Evolutionary conservation across 2,113 vertebrate genomes (phyloP).

Genomic region (Tichodroma muraria): DNA sequence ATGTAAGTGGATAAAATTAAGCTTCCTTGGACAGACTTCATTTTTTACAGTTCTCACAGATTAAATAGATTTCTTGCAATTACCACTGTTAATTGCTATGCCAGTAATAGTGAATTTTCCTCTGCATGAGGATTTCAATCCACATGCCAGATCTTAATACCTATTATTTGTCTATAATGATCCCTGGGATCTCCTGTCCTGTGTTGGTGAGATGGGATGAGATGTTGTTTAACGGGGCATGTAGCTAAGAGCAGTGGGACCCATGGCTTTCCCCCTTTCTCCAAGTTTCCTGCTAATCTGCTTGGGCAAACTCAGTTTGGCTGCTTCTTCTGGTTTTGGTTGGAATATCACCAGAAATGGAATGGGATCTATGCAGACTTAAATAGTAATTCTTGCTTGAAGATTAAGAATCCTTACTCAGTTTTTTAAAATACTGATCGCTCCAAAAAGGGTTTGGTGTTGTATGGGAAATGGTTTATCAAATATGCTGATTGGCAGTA

Average conservation of each 20-base stretch:
- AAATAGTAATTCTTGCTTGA: background rate
- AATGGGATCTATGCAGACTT: background rate
- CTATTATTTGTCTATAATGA: fast-evolving
- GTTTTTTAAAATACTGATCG: background rate
- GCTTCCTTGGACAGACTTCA: background rate
- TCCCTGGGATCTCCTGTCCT: background rate
- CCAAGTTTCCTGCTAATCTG: background rate
- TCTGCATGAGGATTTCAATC: background rate
- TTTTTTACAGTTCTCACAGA: background rate
- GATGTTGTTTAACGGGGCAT: background rate
- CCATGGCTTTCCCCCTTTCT: background rate
- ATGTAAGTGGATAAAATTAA: background rate
- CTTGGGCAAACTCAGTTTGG: background rate
- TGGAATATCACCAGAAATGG: background rate
- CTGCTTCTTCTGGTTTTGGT: background rate
- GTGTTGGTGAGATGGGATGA: background rate
- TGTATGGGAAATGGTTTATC: background rate
- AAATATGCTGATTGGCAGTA: background rate
- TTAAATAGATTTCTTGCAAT: background rate
- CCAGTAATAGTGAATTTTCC: background rate
- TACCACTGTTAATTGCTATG: background rate
- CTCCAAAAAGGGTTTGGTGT: background rate
- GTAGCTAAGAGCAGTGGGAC: background rate
- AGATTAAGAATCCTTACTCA: background rate
- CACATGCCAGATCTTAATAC: background rate